phyloP scores from a whole-genome alignment of 2,797 vertebrate genomes.

The Acrocephalus scirpaceus region DNA sequence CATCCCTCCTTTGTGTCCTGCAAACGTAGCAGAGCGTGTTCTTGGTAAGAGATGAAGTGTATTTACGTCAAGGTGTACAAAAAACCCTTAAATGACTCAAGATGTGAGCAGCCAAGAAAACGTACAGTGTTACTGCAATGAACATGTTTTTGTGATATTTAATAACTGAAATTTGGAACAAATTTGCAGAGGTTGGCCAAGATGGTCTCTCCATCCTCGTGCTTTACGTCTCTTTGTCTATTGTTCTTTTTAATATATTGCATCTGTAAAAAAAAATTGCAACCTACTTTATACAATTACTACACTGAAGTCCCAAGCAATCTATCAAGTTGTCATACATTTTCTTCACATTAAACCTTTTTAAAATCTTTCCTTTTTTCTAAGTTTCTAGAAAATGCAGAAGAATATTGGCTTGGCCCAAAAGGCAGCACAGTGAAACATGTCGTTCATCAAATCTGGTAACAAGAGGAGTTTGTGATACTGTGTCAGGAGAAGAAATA shows the following conservation, averaged over 20 bases:
- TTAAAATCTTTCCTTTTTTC: not conserved
- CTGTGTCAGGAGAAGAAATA: not conserved
- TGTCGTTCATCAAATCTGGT: not conserved
- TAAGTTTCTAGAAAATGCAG: conserved; percentile 18
- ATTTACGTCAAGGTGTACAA: not conserved
- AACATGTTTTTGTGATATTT: not conserved
- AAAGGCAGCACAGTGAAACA: not conserved
- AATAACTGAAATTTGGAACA: conserved; percentile 37
- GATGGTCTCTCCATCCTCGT: not conserved
- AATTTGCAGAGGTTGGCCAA: conserved; percentile 13
- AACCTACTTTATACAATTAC: conserved; percentile 52
- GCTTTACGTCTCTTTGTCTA: conserved; percentile 13
- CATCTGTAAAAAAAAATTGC: conserved; percentile 26
- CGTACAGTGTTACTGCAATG: not conserved
- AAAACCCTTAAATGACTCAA: not conserved
- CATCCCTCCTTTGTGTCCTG: not conserved
- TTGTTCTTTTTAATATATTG: conserved; percentile 37
- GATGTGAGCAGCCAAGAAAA: not conserved
- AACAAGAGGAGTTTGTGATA: conserved; percentile 30
- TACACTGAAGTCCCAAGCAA: conserved; percentile 29
- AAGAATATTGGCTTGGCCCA: conserved; percentile 16
- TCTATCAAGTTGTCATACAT: conserved; percentile 53
- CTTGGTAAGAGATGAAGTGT: not conserved
- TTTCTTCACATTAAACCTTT: conserved; percentile 44
- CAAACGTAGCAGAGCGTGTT: not conserved